A percentile compares a stretch with the other conserved stretches of the same genome.
These are phyloP conservation scores for Cephalopterus ornatus DNA, from an alignment of 2,113 vertebrate species.

Conservation along the genomic window DNA sequence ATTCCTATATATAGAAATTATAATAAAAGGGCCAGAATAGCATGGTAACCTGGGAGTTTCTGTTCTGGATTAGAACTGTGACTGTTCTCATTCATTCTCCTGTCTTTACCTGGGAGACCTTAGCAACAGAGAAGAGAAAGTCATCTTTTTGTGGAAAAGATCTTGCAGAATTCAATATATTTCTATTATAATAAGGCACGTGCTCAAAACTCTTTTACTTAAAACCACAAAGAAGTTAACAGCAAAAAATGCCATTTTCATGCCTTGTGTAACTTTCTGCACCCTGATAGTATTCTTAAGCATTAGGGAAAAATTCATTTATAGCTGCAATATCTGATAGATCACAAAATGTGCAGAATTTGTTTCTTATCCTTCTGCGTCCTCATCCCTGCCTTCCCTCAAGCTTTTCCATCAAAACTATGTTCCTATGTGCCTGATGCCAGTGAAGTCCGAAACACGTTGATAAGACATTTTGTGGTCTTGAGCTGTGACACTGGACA, in stretches of 20 bases:
- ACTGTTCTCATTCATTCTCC: neutral
- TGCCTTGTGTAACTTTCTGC: neutral
- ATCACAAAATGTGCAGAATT: neutral
- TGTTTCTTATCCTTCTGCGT: neutral
- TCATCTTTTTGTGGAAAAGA: neutral
- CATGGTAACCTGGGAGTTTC: neutral
- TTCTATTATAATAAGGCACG: neutral
- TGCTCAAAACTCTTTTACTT: neutral
- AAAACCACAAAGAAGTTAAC: neutral
- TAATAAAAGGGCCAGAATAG: neutral
- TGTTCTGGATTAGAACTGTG: neutral
- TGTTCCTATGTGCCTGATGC: neutral
- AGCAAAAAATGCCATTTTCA: neutral
- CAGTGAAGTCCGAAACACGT: neutral
- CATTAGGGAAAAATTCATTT: neutral
- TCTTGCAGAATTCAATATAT: neutral
- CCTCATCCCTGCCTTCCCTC: fast-evolving
- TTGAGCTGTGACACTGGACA: neutral
- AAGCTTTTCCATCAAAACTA: neutral
- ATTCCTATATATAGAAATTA: neutral
- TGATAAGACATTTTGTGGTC: neutral
- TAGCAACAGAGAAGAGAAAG: neutral
- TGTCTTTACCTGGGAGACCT: neutral
- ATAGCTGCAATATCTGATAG: neutral
- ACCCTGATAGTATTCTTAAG: neutral